These are phyloP conservation scores for Galaxea fascicularis DNA, from an alignment of 92 coral and sea anemone species.

Conservation along the genomic window DNA sequence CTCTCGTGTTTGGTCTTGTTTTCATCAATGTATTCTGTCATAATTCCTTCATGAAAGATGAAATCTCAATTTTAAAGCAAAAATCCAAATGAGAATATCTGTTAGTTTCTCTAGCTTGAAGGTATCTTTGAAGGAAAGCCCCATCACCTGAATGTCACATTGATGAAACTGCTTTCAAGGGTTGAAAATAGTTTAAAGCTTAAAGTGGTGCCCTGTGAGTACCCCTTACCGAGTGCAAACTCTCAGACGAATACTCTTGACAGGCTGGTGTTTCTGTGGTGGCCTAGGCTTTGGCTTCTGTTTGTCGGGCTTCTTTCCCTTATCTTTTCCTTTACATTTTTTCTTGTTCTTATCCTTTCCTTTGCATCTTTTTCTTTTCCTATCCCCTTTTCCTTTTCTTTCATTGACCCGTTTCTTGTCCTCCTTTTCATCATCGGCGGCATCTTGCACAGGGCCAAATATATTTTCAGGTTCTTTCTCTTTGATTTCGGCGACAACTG, in stretches of 20 bases:
- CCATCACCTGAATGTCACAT: no score
- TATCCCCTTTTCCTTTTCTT: background rate
- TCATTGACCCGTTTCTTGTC: background rate
- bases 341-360: slow-evolving; percentile 10
- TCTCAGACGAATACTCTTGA: slow-evolving; percentile 42
- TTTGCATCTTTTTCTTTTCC: background rate
- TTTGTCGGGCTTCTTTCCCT: background rate
- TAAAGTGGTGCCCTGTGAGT: background rate
- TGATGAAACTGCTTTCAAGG: no score
- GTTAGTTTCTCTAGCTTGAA: no score
- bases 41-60: no score
- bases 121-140: no score
- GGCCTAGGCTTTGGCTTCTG: slow-evolving; percentile 14
- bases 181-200: no score
- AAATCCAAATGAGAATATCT: no score
- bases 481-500: slow-evolving; percentile 57
- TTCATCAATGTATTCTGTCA: no score
- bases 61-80: no score
- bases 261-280: slow-evolving; percentile 57
- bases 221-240: slow-evolving; percentile 64
- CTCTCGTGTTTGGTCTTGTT: no score
- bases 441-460: slow-evolving; percentile 49
- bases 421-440: background rate
- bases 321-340: background rate
- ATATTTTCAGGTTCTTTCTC: slow-evolving; percentile 15